Base-by-base conservation (phyloP, 2,888 invertebrate species). In the Hydriomena furcata region DNA sequence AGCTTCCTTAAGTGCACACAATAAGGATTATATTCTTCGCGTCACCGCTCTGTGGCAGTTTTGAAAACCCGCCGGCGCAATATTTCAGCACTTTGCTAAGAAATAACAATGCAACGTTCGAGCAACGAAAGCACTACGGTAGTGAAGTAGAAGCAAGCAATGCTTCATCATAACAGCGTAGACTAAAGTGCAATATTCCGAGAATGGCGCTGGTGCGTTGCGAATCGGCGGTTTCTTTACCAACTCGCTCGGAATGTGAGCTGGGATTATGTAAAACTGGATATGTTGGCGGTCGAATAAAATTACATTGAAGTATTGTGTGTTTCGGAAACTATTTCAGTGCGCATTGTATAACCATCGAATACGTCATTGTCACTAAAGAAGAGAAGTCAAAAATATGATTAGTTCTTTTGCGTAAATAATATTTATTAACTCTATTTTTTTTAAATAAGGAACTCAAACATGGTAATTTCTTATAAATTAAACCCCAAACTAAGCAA, bases 21-120 rank as follows among this genome's bases (percentile, higher is more conserved):
- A 61, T 61, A 59, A 58, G 61, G 59, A 61, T 61, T 61, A 61
- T 53, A 47, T 61, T 61, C 55, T 50, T 44, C 47, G 55, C 53
- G 56, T 57, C 56, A 58, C 51, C 46, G 51, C 49, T 47, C 49
- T 27, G 52, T 57, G 52, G 57, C 51, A 55, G 61, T 73, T 74
- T 71, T 68, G 62, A 71, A 73, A 74, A 71, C 70, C 68, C 72
- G 68, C 70, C 72, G 70, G 73, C 65, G 75, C 79, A 80, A 86
- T 88, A 86, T 87, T 84, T 87, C 82, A 87, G 75, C 80, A 76
- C 82, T 83, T 72, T 66, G 65, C 73, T 76, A 72, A 83, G 85
- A 86, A 87, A 87, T 84, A 87, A 88, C 87, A 86, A 84, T 84
- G 81, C 79, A 69, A 61, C 68, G 71, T 72, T 73, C 70, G 71